Evolutionary conservation across 2,113 vertebrate species (phyloP), one percentile per base, ranked within the genome.

Genomic region (Procapra przewalskii): DNA sequence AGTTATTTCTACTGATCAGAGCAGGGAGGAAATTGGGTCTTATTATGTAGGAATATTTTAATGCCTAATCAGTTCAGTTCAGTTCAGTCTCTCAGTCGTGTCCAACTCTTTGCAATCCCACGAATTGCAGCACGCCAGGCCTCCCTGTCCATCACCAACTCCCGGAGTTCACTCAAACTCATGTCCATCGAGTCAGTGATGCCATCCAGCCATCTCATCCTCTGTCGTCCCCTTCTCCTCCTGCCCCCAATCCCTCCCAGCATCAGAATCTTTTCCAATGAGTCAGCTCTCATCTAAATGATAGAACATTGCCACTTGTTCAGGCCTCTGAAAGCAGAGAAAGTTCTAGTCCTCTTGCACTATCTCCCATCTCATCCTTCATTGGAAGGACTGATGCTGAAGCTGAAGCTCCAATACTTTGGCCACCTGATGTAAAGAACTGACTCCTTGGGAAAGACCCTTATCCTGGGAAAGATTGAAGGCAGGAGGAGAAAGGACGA

Each of bases 1-100:
- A 86, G 13, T n/a, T 54, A 9, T 67, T 79, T 36, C 33, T 50
- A 48, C 87, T 94, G 45, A 86, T 97, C 54, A 88, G 67, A 29
- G 55, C 10, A 57, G 43, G 43, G 75, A 88, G n/a, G 67, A 86
- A 89, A 79, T 71, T 97, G 31, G 45, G 57, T 88, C 40, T 84
- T 79, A 54, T 84, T 94, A 33, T 88, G 29, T 57, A 79, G 29
- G 64, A 93, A 67, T 92, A 59, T 91, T 98, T 93, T 50, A 75
- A 84, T 77, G 31, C 83, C 59, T 83, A 55, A 75, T 84, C 60
- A 62, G 29, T 62, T 62, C 29, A 62, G 59, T 31, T 60, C 59
- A 31, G 60, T 62, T 62, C 60, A 62, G 60, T 62, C 60, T 15
- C 60, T 62, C 29, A 31, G 60, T 62, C 0, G 1, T 62, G 60